Percentiles rank a stretch among this genome's conserved stretches.
Conservation (phyloP, 2,113 vertebrate species). For the Pungitius pungitius region DNA sequence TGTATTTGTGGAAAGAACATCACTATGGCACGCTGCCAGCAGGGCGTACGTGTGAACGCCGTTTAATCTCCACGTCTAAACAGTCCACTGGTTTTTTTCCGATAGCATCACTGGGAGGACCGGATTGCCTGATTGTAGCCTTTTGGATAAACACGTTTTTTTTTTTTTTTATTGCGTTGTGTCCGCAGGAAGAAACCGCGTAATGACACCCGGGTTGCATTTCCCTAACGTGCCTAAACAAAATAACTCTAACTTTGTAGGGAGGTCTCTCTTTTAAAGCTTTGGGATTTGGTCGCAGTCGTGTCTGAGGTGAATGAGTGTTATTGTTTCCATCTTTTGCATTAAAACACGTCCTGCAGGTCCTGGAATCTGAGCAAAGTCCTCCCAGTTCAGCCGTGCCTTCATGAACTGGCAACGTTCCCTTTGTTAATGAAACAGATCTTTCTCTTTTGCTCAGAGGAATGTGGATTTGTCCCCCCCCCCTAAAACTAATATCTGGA, state of each 20-base stretch:
- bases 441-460: no score
- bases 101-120: constrained; percentile 20
- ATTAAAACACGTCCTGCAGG: constrained; percentile 39
- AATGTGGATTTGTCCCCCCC: no score
- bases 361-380: constrained; percentile 40
- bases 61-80: constrained; percentile 47
- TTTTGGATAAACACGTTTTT: no score
- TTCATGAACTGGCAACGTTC: constrained; percentile 28
- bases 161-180: no score
- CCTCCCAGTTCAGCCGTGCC: constrained; percentile 1
- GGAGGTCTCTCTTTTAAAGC: constrained; percentile 14
- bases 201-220: neutral
- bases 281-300: neutral
- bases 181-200: constrained; percentile 11
- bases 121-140: constrained; percentile 40
- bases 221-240: constrained; percentile 7
- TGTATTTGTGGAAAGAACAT: constrained; percentile 33
- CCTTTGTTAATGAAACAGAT: no score
- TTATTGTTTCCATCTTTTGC: constrained; percentile 68
- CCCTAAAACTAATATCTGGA: no score
- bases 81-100: constrained; percentile 36
- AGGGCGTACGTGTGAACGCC: constrained; percentile 38
- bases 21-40: constrained; percentile 59
- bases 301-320: constrained; percentile 56
- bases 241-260: constrained; percentile 15